Evolutionary conservation across 2,797 vertebrate species (phyloP).

Genomic region (Clarias pachynema): DNA sequence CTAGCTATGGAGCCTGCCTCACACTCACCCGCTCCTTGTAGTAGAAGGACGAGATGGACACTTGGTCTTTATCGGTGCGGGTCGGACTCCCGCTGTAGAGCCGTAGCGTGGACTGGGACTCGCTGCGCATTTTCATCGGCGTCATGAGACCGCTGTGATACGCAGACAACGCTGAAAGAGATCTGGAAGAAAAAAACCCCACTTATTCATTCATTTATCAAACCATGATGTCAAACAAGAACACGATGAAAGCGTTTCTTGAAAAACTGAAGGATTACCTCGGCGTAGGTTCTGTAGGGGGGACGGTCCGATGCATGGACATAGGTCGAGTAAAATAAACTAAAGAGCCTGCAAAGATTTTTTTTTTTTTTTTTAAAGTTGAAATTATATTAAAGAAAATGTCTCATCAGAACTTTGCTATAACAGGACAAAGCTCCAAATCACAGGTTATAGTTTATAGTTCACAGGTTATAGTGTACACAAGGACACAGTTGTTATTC

Average conservation of each 20-base stretch:
- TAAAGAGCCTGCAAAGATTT: slow-evolving; percentile 78
- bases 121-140: slow-evolving; percentile 95
- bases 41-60: slow-evolving; percentile 98
- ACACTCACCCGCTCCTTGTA: slow-evolving; percentile 98
- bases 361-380: too few relatives aligned
- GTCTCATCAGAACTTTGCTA: neutral
- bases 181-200: slow-evolving; percentile 70
- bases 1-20: slow-evolving; percentile 55
- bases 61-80: slow-evolving; percentile 92
- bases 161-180: slow-evolving; percentile 91
- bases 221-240: neutral
- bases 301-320: slow-evolving; percentile 90
- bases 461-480: too few relatives aligned
- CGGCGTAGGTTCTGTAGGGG: slow-evolving; percentile 91
- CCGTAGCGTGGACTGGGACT: slow-evolving; percentile 87
- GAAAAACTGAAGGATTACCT: slow-evolving; percentile 75
- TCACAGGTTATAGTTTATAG: neutral
- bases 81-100: slow-evolving; percentile 94
- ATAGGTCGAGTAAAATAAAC: slow-evolving; percentile 96
- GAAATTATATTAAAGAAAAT: too few relatives aligned
- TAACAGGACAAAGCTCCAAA: neutral
- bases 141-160: slow-evolving; percentile 94
- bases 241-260: neutral
- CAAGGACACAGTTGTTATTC: neutral
- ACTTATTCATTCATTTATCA: too few relatives aligned